phyloP scores from a whole-genome alignment of 1,140 invertebrate species.

The Hirudo medicinalis region DNA sequence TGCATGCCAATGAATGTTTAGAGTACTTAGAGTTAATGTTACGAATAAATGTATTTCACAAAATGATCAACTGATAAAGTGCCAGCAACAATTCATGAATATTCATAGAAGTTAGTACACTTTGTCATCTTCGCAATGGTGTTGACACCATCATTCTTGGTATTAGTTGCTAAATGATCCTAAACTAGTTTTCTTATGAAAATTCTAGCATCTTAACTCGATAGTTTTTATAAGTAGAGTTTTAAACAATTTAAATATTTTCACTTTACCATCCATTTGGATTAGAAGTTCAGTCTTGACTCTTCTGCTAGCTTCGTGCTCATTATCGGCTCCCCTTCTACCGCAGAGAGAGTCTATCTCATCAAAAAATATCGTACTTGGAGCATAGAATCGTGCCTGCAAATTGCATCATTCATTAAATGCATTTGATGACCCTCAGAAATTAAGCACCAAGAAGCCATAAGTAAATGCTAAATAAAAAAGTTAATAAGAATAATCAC shows the following conservation, averaged over 20 bases:
- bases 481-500: neutral
- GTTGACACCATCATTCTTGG: too few species aligned
- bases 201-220: too few species aligned
- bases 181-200: too few species aligned
- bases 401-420: constrained; percentile 22
- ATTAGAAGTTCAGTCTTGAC: constrained; percentile 96
- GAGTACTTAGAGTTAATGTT: too few species aligned
- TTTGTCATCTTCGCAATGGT: too few species aligned
- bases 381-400: constrained; percentile 92
- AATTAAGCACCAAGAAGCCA: neutral
- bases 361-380: constrained; percentile 97
- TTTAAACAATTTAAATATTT: neutral
- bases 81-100: too few species aligned
- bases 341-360: constrained; percentile 98
- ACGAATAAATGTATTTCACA: too few species aligned
- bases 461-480: neutral
- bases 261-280: constrained; percentile 80
- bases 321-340: constrained; percentile 81
- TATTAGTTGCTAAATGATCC: too few species aligned
- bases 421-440: neutral
- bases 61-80: too few species aligned
- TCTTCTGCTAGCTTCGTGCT: constrained; percentile 91
- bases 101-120: too few species aligned
- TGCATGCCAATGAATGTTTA: too few species aligned
- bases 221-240: neutral